A percentile compares a stretch with the other conserved stretches of the same genome.
Evolutionary conservation across 2,113 vertebrate genomes (phyloP).

Genomic region (Sarotherodon lohbergeri): DNA sequence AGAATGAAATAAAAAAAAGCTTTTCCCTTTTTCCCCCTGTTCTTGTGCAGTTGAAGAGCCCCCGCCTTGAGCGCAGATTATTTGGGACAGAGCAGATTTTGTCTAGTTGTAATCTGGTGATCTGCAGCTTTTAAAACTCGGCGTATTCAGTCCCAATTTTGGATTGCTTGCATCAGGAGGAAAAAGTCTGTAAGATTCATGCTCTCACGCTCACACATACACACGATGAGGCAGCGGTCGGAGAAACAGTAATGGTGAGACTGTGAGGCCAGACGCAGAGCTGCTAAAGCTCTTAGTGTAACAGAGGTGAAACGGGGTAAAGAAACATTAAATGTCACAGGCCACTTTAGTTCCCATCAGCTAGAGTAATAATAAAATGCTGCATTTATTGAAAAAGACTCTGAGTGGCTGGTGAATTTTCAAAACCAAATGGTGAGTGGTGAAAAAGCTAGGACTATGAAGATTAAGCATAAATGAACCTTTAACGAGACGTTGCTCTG

Average conservation of each 20-base stretch:
- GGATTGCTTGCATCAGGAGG: not conserved
- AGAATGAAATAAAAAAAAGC: not conserved
- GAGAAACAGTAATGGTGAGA: conserved; percentile 15
- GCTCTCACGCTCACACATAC: not conserved
- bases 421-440: not conserved
- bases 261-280: conserved; percentile 17
- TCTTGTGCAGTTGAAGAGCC: not conserved
- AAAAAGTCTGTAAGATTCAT: not conserved
- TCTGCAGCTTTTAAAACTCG: not conserved
- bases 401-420: not conserved
- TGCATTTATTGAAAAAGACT: not conserved
- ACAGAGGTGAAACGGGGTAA: conserved; percentile 6
- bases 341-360: not conserved
- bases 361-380: not conserved
- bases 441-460: not conserved
- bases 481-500: not conserved
- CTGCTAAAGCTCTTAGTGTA: not conserved
- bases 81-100: conserved; percentile 15
- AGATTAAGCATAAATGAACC: not conserved
- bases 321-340: not conserved
- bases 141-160: not conserved
- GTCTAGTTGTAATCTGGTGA: conserved; percentile 11
- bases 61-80: not conserved
- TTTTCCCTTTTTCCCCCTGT: not conserved
- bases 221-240: not conserved